Conservation (phyloP, 2,113 vertebrate species). For the Cynocephalus volans region DNA sequence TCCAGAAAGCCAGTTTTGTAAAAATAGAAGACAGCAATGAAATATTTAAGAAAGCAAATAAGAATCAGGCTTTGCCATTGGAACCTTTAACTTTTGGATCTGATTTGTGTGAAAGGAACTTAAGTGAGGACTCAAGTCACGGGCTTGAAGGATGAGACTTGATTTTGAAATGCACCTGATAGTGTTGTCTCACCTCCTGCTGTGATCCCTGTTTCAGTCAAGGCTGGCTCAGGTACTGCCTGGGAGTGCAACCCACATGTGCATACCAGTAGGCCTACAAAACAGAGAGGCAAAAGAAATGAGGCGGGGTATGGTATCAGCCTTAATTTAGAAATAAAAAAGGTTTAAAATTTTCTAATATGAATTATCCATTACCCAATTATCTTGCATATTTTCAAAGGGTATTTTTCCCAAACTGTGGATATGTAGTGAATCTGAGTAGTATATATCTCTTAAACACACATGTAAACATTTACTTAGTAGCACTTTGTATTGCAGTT, state of each 20-base stretch:
- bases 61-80: background rate
- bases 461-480: background rate
- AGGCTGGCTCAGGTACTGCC: background rate
- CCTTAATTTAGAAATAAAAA: background rate
- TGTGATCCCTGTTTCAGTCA: background rate
- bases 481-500: background rate
- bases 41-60: background rate
- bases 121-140: background rate
- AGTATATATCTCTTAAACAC: background rate
- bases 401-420: background rate
- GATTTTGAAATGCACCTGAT: background rate
- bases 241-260: fast-evolving
- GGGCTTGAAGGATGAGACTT: background rate
- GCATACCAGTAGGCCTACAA: background rate
- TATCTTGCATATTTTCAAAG: background rate
- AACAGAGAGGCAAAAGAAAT: background rate
- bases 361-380: background rate
- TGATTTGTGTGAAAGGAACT: background rate
- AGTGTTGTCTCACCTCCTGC: background rate
- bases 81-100: background rate
- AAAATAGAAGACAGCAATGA: background rate
- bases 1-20: background rate
- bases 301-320: background rate
- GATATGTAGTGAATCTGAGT: background rate
- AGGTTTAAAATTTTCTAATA: background rate